Base-by-base conservation (phyloP, 1,140 invertebrate species). In the Ectropis grisescens region DNA sequence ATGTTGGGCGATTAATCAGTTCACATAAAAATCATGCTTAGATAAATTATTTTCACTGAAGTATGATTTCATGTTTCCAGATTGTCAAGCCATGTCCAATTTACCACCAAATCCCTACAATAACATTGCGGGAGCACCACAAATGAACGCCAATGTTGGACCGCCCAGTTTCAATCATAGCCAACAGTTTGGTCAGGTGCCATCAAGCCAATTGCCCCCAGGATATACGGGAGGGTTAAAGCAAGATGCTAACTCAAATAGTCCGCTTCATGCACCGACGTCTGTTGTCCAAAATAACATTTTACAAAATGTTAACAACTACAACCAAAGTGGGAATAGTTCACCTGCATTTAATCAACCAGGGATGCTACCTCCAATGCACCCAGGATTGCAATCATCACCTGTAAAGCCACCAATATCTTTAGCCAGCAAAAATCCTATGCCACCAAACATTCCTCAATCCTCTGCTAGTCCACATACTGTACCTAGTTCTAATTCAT, bases 51-150 rank as follows among this genome's bases (percentile, higher is more conserved):
- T 19, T 19, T 19, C 16, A 8, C 8, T 19, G 16, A 19, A 19
- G 3, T 19, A 4, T 4, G 16, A 19, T 19, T 19, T 19, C 16
- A 8, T 19, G 16, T 19, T 81, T 81, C 48, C 72, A 81, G 72
- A 74, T 75, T 69, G 58, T 58, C 51, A 61, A 75, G 53, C 44
- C 52, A 81, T 81, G 76, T 66, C 76, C 39, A 74, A 78, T 44
- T 58, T 69, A 57, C 66, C 56, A 57, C 61, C 69, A 47, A 80
- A 66, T 47, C 60, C 67, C 29, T 74, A 58, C 44, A 72, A 61
- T 35, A 69, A 58, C 55, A 46, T 46, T 35, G 49, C 56, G 34
- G 60, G 48, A 29, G 34, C 36, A 29, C 49, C 60, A 28, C 47
- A 47, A 34, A 31, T 47, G 51, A 60, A 64, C 33, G 45, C 61